These are phyloP conservation scores for Gallinago media DNA, from an alignment of 2,113 vertebrate genomes.

Conservation along the genomic window DNA sequence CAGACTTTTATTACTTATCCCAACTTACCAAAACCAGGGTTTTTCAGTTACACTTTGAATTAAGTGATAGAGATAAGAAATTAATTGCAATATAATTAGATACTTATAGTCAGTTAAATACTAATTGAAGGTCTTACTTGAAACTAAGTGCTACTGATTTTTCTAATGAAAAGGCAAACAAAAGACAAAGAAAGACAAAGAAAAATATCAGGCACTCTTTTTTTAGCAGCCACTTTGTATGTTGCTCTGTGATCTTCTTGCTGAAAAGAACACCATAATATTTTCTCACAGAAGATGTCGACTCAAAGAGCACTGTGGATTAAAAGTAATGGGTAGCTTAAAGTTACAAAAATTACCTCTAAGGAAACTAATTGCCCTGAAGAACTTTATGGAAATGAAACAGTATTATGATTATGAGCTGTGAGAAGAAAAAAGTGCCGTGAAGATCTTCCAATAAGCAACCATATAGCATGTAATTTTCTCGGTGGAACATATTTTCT, in stretches of 20 bases:
- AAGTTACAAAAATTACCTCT: neutral
- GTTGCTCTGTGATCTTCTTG: neutral
- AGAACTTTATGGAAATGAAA: neutral
- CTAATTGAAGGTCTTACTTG: constrained; percentile 43
- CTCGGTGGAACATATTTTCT: neutral
- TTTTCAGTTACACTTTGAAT: constrained; percentile 1
- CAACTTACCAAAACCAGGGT: neutral
- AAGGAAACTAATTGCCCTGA: neutral
- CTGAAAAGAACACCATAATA: neutral
- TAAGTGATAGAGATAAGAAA: constrained; percentile 44
- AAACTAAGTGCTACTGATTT: constrained; percentile 16
- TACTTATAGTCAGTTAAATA: constrained; percentile 23
- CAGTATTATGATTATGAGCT: neutral
- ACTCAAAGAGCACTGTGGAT: neutral
- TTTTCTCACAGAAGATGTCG: neutral
- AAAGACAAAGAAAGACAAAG: neutral
- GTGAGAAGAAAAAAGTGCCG: neutral
- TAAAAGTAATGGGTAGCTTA: neutral
- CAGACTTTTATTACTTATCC: neutral
- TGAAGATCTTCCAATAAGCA: neutral
- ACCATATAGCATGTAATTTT: neutral
- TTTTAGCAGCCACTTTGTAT: neutral
- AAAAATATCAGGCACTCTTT: neutral
- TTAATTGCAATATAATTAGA: constrained; percentile 39
- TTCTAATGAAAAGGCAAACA: constrained; percentile 29